These are phyloP conservation scores for Eristalinus aeneus DNA, from an alignment of 2,888 invertebrate species.

Conservation along the genomic window DNA sequence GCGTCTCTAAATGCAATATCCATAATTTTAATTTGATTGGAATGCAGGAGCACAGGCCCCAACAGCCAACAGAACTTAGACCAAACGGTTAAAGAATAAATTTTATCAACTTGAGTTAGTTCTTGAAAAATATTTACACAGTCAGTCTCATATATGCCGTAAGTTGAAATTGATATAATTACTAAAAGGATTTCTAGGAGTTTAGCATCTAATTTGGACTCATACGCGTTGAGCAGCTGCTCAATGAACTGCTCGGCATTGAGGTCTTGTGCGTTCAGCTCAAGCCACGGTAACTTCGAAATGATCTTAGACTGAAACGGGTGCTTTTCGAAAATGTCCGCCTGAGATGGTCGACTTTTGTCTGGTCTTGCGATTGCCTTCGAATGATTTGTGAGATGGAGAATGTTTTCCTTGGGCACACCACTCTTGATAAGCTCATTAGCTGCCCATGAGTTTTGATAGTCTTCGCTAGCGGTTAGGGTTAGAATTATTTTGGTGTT, in stretches of 20 bases:
- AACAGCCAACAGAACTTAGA: conserved; percentile 80
- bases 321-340: conserved; percentile 76
- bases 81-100: conserved; percentile 79
- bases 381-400: conserved; percentile 77
- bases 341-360: conserved; percentile 72
- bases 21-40: conserved; percentile 78
- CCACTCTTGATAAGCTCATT: conserved; percentile 75
- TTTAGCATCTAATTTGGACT: conserved; percentile 85
- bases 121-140: conserved; percentile 80
- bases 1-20: conserved; percentile 77
- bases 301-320: conserved; percentile 81
- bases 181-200: conserved; percentile 86
- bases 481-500: conserved; percentile 90
- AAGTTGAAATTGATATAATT: conserved; percentile 87
- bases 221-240: conserved; percentile 86
- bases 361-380: not conserved
- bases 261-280: conserved; percentile 82
- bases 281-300: conserved; percentile 85
- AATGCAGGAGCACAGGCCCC: conserved; percentile 79
- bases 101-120: conserved; percentile 77
- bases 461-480: conserved; percentile 73
- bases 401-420: conserved; percentile 77
- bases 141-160: conserved; percentile 91
- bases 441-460: conserved; percentile 44
- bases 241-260: conserved; percentile 83